Base-by-base conservation (phyloP, 2,797 vertebrate genomes). In the Furcifer pardalis region DNA sequence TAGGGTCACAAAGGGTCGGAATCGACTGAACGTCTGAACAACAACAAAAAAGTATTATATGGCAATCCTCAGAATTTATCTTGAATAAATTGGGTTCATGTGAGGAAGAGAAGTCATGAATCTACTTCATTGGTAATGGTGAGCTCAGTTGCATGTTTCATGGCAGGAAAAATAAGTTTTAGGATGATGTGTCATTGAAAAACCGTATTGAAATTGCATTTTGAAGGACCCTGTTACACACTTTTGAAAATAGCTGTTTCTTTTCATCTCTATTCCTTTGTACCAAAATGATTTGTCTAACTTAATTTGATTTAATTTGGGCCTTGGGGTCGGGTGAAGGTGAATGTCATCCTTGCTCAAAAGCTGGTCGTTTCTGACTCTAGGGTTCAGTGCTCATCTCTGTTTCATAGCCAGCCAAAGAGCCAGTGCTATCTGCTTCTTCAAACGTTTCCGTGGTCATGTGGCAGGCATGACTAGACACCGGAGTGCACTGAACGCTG, bases 121-220 rank as follows among this genome's bases (percentile, higher is more conserved):
- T 77, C 25, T 25, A 74, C 19, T 8, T 49, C 27, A 35, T 17
- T 86, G 10, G 0, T 79, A 30, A 35, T 76, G 56, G 3, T 23
- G 2, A 75, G 89, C 77, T 84, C 30, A 86, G 0, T 83, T 81
- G 32, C 62, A 87, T 86, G 42, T n/a, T 59, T 81, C 5, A 77
- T 13, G 30, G 12, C 42, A 73, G 3, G n/a, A 88, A 87, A 30
- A 78, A 9, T 25, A 9, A 80, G 35, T 32, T 81, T 84, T 12
- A 27, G 5, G 72, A 72, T 63, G n/a, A n/a, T n/a, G n/a, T n/a
- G n/a, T n/a, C 7, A 49, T 9, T 23, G 37, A 42, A 81, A 82
- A 1, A 77, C 75, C 56, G 52, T 44, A 80, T 44, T 3, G 52
- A 49, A 68, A 13, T 80, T 42, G 35, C 44, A 83, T 89, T 69